Evolutionary conservation across 1,140 invertebrate genomes (phyloP), one percentile per base, ranked within the genome.

Genomic region (Brachionus rotundiformis): DNA sequence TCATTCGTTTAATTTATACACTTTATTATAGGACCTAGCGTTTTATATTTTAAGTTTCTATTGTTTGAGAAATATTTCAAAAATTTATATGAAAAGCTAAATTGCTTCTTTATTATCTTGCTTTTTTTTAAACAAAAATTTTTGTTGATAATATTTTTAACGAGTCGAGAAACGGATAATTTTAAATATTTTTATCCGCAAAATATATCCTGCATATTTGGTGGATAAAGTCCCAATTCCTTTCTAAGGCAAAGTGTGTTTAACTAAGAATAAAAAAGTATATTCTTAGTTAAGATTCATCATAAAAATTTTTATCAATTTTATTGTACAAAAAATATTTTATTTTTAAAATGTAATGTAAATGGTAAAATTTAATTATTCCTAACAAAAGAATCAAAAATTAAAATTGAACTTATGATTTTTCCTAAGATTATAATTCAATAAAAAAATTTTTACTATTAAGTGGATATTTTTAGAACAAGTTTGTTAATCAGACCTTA

Each of bases 1-100:
- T 54, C 47, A 54, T 54, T 54, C 47, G n/a, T 54, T 54, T 54
- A 54, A 54, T 54, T 54, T 54, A 54, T 54, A 54, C n/a, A 54
- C 47, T 54, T 54, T 54, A 19, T 54, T 4, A n/a, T n/a, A n/a
- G n/a, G n/a, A n/a, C 16, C n/a, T 54, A 54, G 23, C 47, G 47
- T 19, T 54, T 54, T 54, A 5, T 54, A 7, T 54, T 19, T 54
- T 19, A 54, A 54, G 19, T 54, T 54, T 8, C 47, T 54, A 54
- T 54, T 54, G 47, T 54, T 54, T 25, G 23, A 54, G 23, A 54
- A 54, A 54, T 54, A 54, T 54, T 54, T 54, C 4, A 54, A 54
- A 54, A 54, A 54, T 54, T 54, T 54, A 19, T 54, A 54, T 54
- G 47, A 54, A 54, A 54, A 54, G 47, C 47, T 54, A 54, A 54